phyloP scores from a whole-genome alignment of 2,888 invertebrate genomes.

The Chromoteleia sp. region DNA sequence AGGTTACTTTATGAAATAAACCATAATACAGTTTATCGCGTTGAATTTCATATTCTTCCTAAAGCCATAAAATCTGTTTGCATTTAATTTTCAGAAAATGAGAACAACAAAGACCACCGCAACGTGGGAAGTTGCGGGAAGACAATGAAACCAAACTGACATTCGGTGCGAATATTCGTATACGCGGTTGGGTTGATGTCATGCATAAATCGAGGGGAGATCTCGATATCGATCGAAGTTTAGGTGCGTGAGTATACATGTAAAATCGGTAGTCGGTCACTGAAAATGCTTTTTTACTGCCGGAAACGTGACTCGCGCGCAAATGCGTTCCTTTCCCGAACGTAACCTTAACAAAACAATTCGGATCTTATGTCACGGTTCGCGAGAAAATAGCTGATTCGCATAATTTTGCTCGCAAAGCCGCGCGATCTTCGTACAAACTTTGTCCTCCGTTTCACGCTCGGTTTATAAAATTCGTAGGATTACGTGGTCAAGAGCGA shows the following conservation, averaged over 20 bases:
- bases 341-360: background rate
- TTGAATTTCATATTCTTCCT: too few species aligned
- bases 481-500: too few species aligned
- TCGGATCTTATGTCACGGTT: background rate
- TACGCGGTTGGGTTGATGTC: conserved; percentile 30
- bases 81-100: conserved; percentile 5
- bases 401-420: too few species aligned
- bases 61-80: too few species aligned
- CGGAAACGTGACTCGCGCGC: conserved; percentile 4
- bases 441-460: conserved; percentile 69
- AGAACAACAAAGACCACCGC: conserved; percentile 17
- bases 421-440: too few species aligned
- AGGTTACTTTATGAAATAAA: too few species aligned
- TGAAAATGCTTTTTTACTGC: conserved; percentile 25
- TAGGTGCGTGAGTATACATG: conserved; percentile 15
- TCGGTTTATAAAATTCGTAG: conserved; percentile 72
- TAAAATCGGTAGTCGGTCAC: conserved; percentile 20
- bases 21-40: too few species aligned
- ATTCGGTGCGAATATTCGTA: conserved; percentile 34
- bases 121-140: conserved; percentile 27
- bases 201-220: conserved; percentile 39
- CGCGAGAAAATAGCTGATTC: too few species aligned
- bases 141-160: conserved; percentile 38
- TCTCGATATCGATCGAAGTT: conserved; percentile 37
- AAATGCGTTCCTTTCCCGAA: conserved; percentile 4